Evolutionary conservation across 2,797 vertebrate genomes (phyloP).

Genomic region (Paedocypris micromegethes): DNA sequence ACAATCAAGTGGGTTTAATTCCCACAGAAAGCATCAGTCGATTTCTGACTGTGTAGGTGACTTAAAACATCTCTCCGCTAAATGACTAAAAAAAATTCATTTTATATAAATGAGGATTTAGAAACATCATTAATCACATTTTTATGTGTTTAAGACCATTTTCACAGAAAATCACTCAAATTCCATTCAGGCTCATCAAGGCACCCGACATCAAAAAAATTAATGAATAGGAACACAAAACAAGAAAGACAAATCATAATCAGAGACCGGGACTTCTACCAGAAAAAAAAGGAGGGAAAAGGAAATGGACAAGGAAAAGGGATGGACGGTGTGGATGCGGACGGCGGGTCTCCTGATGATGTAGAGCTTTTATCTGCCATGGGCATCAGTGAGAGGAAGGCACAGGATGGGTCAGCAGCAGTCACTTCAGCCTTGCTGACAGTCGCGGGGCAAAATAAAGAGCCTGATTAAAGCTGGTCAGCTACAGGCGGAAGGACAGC

Average conservation of each 20-base stretch:
- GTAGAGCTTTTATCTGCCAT: constrained; percentile 61
- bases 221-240: constrained; percentile 63
- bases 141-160: too few relatives aligned
- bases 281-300: constrained; percentile 53
- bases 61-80: too few relatives aligned
- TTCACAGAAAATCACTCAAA: constrained; percentile 54
- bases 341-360: constrained; percentile 56
- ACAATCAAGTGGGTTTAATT: too few relatives aligned
- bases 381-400: constrained; percentile 64
- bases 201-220: constrained; percentile 64
- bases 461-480: constrained; percentile 72
- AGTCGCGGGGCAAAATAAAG: constrained; percentile 65
- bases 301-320: constrained; percentile 71
- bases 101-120: too few relatives aligned
- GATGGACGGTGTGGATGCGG: constrained; percentile 56
- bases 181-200: constrained; percentile 64
- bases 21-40: too few relatives aligned
- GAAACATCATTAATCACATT: too few relatives aligned
- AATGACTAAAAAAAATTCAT: too few relatives aligned
- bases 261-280: constrained; percentile 56
- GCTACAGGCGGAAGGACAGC: constrained; percentile 54
- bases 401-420: constrained; percentile 58
- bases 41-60: too few relatives aligned
- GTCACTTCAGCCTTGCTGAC: constrained; percentile 61
- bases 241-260: constrained; percentile 69